Conservation (phyloP, 2,888 invertebrate species). For the Carcina quercana region DNA sequence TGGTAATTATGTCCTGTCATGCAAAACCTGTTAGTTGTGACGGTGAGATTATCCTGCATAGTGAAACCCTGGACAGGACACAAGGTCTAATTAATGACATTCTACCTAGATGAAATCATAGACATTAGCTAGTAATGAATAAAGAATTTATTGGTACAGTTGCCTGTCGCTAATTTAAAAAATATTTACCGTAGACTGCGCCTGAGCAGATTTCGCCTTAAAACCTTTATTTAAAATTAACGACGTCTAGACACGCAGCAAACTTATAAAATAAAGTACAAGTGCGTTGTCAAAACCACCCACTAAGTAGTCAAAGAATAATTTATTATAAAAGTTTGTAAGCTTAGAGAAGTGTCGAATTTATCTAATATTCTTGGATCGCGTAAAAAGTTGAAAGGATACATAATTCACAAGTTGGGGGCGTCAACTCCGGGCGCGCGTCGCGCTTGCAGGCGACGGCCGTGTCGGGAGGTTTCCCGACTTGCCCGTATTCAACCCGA, state of each 20-base stretch:
- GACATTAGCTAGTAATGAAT: no score
- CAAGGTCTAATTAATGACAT: no score
- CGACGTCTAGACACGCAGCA: slow-evolving; percentile 10
- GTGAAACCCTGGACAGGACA: no score
- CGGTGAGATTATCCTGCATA: no score
- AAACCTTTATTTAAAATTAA: slow-evolving; percentile 3
- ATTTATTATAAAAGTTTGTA: slow-evolving; percentile 24
- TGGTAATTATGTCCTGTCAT: no score
- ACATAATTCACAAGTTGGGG: slow-evolving; percentile 53
- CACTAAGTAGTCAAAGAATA: slow-evolving; percentile 4
- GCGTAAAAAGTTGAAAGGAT: slow-evolving; percentile 48
- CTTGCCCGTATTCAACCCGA: slow-evolving; percentile 35
- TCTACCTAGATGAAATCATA: no score
- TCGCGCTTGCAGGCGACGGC: no score
- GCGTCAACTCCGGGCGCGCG: slow-evolving; percentile 33
- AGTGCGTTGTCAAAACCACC: slow-evolving; percentile 1
- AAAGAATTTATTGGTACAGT: no score
- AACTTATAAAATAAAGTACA: not conserved
- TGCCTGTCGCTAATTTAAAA: no score
- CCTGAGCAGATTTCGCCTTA: not conserved
- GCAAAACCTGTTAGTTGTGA: no score
- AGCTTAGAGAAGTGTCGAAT: slow-evolving; percentile 19
- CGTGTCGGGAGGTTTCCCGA: slow-evolving; percentile 53
- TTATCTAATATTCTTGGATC: slow-evolving; percentile 33
- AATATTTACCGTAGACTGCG: no score